These are phyloP conservation scores for Myripristis jacobus DNA, from an alignment of 2,797 vertebrate species.

Conservation along the genomic window DNA sequence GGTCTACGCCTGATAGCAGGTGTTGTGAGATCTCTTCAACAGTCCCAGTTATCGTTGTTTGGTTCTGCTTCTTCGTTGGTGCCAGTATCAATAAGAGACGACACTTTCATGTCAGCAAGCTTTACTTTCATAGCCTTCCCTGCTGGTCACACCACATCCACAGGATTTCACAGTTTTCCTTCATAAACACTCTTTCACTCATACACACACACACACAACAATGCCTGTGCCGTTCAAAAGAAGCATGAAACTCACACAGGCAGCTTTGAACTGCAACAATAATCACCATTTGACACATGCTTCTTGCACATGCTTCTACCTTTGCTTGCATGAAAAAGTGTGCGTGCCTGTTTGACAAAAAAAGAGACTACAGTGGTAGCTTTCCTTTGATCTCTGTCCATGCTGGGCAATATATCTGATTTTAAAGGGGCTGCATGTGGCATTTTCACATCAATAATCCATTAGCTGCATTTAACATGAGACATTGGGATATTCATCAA, in stretches of 20 bases:
- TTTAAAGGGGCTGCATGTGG: too few species aligned
- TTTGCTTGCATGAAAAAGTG: neutral
- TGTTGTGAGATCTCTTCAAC: neutral
- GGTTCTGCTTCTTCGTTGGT: slow-evolving; percentile 1
- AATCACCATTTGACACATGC: neutral
- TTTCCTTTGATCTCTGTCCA: neutral
- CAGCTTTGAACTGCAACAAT: neutral
- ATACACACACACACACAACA: neutral
- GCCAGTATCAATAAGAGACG: neutral
- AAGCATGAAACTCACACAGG: neutral
- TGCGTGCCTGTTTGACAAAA: neutral
- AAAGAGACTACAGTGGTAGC: too few species aligned
- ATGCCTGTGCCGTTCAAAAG: neutral
- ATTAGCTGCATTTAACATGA: too few species aligned
- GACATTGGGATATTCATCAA: too few species aligned
- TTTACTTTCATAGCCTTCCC: neutral
- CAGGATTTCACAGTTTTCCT: slow-evolving; percentile 1
- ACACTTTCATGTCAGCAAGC: neutral
- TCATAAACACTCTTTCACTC: neutral
- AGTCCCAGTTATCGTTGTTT: slow-evolving; percentile 11
- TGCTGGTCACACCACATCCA: neutral
- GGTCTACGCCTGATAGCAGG: neutral
- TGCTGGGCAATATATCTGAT: too few species aligned
- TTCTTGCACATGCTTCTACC: neutral
- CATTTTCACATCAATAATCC: too few species aligned